phyloP scores from a whole-genome alignment of 64 coral and sea anemone genomes.

The Pocillopora verrucosa region DNA sequence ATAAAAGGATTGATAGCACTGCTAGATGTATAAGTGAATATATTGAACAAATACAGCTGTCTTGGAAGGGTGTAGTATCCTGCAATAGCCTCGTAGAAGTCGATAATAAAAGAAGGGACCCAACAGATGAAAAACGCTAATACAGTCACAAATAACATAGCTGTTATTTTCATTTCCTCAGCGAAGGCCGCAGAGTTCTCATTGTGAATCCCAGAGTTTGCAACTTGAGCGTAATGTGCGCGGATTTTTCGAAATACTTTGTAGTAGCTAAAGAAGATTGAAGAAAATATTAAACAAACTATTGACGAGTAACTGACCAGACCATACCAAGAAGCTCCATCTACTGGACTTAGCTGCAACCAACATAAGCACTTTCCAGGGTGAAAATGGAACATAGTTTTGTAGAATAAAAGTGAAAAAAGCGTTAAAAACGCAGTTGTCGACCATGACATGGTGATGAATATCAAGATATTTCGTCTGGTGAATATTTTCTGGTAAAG shows the following conservation, averaged over 20 bases:
- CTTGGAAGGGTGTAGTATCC: slow-evolving; percentile 49
- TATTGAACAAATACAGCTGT: slow-evolving; percentile 15
- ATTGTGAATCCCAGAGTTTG: background rate
- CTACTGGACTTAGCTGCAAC: background rate
- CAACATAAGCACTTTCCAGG: background rate
- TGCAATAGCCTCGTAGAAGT: slow-evolving; percentile 30
- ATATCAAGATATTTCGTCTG: background rate
- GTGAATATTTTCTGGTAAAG: slow-evolving; percentile 20
- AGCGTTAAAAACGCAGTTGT: background rate
- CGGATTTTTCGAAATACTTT: slow-evolving; percentile 34
- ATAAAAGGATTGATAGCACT: slow-evolving; percentile 48
- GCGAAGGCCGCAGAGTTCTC: background rate
- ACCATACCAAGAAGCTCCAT: background rate
- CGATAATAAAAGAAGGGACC: background rate
- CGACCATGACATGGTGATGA: background rate
- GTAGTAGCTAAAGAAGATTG: slow-evolving; percentile 22
- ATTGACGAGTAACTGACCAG: background rate
- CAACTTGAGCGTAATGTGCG: background rate
- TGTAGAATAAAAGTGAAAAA: background rate
- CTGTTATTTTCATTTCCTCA: slow-evolving; percentile 19
- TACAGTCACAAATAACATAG: background rate
- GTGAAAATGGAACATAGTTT: background rate
- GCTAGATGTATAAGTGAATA: slow-evolving; percentile 19
- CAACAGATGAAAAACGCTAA: background rate
- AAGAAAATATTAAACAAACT: background rate